phyloP scores from a whole-genome alignment of 1,140 invertebrate species.

The Cyphomyrmex costatus region DNA sequence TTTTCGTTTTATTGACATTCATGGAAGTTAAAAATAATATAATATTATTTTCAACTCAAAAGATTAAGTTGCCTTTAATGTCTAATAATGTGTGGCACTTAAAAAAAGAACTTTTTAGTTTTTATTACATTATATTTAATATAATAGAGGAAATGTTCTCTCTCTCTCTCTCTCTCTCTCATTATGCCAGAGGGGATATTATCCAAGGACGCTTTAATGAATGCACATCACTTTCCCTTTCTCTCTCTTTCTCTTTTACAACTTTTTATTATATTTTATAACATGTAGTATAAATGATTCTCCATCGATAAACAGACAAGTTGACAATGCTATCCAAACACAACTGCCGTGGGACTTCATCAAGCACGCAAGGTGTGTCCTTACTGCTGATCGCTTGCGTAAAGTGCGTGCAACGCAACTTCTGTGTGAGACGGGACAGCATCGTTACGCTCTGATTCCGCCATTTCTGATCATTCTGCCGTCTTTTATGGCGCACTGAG shows the following conservation, averaged over 20 bases:
- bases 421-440: conserved; percentile 46
- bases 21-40: no score
- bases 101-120: not conserved
- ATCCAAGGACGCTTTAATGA: no score
- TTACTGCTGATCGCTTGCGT: conserved; percentile 45
- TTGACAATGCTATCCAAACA: not conserved
- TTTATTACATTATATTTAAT: not conserved
- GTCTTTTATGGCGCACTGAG: conserved; percentile 43
- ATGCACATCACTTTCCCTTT: no score
- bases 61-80: no score
- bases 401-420: conserved; percentile 59
- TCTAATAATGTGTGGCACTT: not conserved
- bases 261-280: not conserved
- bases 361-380: conserved; percentile 49
- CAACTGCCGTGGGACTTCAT: conserved; percentile 18
- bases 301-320: not conserved
- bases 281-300: not conserved
- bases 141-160: not conserved
- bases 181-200: no score
- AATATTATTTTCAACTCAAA: no score
- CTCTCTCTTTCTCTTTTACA: not conserved
- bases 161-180: not conserved
- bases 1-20: no score
- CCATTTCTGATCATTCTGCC: conserved; percentile 45
- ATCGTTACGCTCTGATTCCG: conserved; percentile 61